phyloP scores from a whole-genome alignment of 2,797 vertebrate genomes.

The Fratercula arctica region DNA sequence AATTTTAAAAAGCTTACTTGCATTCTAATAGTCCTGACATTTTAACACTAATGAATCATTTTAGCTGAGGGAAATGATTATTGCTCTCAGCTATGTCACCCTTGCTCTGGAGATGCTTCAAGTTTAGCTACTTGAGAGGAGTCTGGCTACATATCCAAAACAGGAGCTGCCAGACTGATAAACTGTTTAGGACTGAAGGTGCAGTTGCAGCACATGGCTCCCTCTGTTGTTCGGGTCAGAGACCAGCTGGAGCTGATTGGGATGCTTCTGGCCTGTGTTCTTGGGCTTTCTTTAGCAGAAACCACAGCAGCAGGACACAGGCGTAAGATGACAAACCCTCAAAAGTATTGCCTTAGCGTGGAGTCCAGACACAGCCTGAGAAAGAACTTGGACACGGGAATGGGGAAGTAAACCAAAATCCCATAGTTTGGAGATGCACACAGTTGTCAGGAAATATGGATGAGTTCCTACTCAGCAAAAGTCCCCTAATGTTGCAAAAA shows the following conservation, averaged over 20 bases:
- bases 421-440: background rate
- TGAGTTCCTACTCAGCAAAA: background rate
- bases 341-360: background rate
- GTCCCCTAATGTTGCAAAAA: background rate
- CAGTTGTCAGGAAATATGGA: background rate
- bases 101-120: background rate
- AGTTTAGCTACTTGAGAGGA: background rate
- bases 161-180: background rate
- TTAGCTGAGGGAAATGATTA: background rate
- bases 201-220: background rate
- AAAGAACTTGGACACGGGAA: background rate
- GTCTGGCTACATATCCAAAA: background rate
- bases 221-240: background rate
- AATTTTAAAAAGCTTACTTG: background rate
- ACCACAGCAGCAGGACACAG: background rate
- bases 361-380: background rate
- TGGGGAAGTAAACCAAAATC: background rate
- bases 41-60: background rate
- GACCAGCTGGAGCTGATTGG: background rate
- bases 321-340: background rate
- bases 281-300: background rate
- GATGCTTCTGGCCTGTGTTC: background rate
- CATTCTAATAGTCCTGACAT: slow-evolving; percentile 1
- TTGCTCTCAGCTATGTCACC: background rate
- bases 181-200: background rate